Evolutionary conservation across 2,797 vertebrate species (phyloP), one percentile per base, ranked within the genome.

Genomic region (Fistularia tabacaria): DNA sequence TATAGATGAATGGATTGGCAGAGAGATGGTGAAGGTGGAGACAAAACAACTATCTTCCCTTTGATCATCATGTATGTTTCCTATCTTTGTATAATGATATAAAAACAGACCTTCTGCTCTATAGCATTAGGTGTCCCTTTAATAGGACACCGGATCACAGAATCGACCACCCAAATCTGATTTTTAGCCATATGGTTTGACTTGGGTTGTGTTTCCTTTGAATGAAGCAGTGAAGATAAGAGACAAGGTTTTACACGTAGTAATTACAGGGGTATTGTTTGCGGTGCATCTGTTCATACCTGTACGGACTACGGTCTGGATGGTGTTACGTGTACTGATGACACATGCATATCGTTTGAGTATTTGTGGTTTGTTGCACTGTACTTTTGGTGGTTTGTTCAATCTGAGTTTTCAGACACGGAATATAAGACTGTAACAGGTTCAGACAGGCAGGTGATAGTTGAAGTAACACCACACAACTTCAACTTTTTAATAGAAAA

Each of bases 351-450:
- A 14, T 39, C 9, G 42, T 48, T 36, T 57, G 57, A 49, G 54
- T 25, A 49, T 61, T 66, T 74, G 58, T 63, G 50, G 51, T 61
- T 66, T 74, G 58, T 63, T 50, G 60, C 49, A 56, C 38, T 48
- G 62, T 64, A 56, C 51, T 13, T 45, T 62, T 74, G 38, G 57
- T 59, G 36, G 14, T 63, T 54, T 71, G 57, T 2, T 36, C 63
- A 38, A 80, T 76, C 60, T 79, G 54, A 66, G 42, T 36, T 69
- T 46, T 60, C 38, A 40, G 55, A 69, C 15, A 53, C 12, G 39
- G 53, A 66, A 66, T 38, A 73, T 49, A 58, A 51, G 38, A 57
- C 44, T 74, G 56, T 64, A 63, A 36, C 67, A 72, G 54, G 70
- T 74, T 74, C 51, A 72, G 57, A 63, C 76, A 68, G 48, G 62